Percentiles rank a stretch among this genome's conserved stretches.
phyloP scores from a whole-genome alignment of 2,113 vertebrate genomes.

The Passer domesticus region DNA sequence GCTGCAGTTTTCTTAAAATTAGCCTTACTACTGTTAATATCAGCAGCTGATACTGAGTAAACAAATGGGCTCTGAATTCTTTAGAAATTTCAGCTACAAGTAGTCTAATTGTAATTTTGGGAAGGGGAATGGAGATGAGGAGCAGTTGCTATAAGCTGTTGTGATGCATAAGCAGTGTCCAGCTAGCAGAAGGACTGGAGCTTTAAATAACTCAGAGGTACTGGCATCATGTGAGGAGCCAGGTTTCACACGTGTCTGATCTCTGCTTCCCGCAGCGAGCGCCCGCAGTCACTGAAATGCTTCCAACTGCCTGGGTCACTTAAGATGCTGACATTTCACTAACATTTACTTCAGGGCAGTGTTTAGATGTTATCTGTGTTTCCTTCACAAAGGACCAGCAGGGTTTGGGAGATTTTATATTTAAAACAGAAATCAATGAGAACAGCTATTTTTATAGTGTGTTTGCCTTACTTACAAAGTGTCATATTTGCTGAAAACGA shows the following conservation, averaged over 20 bases:
- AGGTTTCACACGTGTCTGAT: neutral
- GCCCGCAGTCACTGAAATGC: neutral
- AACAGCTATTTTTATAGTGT: constrained; percentile 5
- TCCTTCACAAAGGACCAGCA: neutral
- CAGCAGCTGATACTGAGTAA: neutral
- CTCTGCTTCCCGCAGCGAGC: neutral
- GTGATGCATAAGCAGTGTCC: neutral
- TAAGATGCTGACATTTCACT: neutral
- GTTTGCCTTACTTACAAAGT: neutral
- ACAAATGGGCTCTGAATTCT: neutral
- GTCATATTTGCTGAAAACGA: neutral
- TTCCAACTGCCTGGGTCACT: neutral
- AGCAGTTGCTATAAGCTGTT: neutral
- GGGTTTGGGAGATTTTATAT: neutral
- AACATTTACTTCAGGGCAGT: neutral
- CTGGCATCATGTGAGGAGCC: neutral
- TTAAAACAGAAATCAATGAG: constrained; percentile 15
- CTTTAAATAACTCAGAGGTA: neutral
- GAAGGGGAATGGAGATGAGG: neutral
- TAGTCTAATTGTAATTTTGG: neutral
- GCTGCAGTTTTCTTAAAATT: too few relatives aligned
- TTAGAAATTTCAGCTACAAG: neutral
- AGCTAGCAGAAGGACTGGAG: neutral
- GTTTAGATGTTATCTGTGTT: neutral
- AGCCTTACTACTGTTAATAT: too few relatives aligned